Evolutionary conservation across 30 jellyfish, hydroid and myxozoan species (phyloP), one percentile per base, ranked within the genome.

Genomic region (Morbakka virulenta): DNA sequence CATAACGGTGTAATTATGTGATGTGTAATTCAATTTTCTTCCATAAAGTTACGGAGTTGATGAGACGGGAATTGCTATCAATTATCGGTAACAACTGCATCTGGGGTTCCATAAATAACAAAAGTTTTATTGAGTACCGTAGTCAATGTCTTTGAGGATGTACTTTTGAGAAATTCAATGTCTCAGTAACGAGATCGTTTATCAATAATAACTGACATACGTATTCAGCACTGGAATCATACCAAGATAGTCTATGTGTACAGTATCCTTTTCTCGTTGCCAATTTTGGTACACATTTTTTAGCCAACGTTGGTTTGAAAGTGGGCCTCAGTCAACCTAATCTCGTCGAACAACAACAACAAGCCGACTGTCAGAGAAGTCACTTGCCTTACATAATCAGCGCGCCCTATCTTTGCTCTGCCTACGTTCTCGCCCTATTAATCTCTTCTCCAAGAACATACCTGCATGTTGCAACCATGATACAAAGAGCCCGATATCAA

Each of bases 181-280:
- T 67, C 80, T 28, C 13, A 70, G 31, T 67, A 67, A 1, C 80
- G 75, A 24, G 75, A 63, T 24, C 75, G 75, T 28, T 63, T 63
- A 63, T 63, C 75, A 13, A 63, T 32, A 13, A 63, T 63, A n/a
- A 63, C 75, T 3, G 30, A 13, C 75, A 50, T 63, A 63, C 1
- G 26, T 63, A 50, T 63, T 63, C 47, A 63, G 75, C 33, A 63
- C 75, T n/a, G 75, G 75, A 17, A 63, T n/a, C 30, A 50, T 36
- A 24, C 75, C 75, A n/a, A 63, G 30, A 50, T 63, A 63, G 30
- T 63, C 75, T 20, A 63, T 63, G 30, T 63, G 75, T 28, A 63
- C 26, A 1, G 75, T 63, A 50, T 63, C 63, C 75, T n/a, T n/a
- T n/a, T n/a, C n/a, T n/a, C n/a, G n/a, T n/a, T n/a, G n/a, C n/a